Percentiles rank a stretch among this genome's conserved stretches.
Evolutionary conservation across 2,888 invertebrate species (phyloP).

Genomic region (Caenorhabditis sp.): DNA sequence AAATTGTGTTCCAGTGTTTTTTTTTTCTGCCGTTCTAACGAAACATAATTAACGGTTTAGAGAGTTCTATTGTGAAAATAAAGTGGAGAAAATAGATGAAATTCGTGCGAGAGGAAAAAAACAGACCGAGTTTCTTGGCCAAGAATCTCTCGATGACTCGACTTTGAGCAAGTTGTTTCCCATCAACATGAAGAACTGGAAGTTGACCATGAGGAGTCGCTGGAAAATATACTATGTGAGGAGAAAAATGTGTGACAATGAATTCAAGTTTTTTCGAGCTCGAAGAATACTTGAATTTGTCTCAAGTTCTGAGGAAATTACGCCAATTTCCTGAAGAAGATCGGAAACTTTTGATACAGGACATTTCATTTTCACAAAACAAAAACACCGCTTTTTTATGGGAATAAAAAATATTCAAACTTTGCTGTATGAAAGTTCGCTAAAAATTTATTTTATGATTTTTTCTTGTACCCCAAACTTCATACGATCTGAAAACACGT

Average conservation of each 20-base stretch:
- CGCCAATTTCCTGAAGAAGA: not conserved
- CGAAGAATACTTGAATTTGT: too few species aligned
- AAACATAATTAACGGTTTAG: not conserved
- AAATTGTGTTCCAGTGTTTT: not conserved
- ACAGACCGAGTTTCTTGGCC: slow-evolving; percentile 46
- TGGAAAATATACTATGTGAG: slow-evolving; percentile 35
- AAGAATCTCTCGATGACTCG: slow-evolving; percentile 52
- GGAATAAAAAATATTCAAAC: too few species aligned
- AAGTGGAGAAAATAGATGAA: not conserved
- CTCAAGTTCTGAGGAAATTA: not conserved
- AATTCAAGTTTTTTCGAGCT: too few species aligned
- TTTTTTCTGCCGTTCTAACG: not conserved
- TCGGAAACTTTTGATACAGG: too few species aligned
- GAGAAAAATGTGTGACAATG: too few species aligned
- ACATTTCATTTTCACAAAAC: too few species aligned
- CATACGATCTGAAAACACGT: too few species aligned
- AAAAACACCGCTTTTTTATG: too few species aligned
- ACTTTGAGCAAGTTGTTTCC: slow-evolving; percentile 44
- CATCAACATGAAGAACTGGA: slow-evolving; percentile 53
- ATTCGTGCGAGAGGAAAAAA: not conserved
- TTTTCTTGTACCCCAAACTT: too few species aligned
- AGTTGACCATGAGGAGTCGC: slow-evolving; percentile 52
- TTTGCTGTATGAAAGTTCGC: too few species aligned
- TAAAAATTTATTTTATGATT: too few species aligned
- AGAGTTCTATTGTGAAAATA: not conserved